These are phyloP conservation scores for Tolypeutes matacus DNA, from an alignment of 2,797 vertebrate species.

Conservation along the genomic window DNA sequence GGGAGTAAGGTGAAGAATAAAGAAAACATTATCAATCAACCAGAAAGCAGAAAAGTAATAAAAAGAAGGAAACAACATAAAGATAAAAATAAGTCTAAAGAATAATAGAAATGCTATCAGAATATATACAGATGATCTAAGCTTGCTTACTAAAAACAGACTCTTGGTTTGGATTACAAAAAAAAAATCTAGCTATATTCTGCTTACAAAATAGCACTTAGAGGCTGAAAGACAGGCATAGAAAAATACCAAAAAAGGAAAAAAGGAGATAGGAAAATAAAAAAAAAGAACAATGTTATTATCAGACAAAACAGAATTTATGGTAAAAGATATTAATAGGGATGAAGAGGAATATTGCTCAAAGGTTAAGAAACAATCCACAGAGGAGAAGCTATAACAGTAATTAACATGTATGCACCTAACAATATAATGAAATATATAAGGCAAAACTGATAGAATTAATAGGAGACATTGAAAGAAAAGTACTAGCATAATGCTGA, in stretches of 20 bases:
- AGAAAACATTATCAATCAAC: neutral
- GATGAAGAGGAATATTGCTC: neutral
- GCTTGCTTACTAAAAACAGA: neutral
- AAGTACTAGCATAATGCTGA: neutral
- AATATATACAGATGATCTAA: neutral
- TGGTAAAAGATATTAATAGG: neutral
- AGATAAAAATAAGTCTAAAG: neutral
- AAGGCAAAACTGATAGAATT: neutral
- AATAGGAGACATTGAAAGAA: neutral
- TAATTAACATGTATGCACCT: neutral
- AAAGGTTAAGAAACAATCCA: neutral
- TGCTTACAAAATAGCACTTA: neutral
- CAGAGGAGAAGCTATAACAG: neutral
- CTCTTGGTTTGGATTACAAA: neutral
- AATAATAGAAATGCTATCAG: neutral
- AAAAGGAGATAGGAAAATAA: neutral
- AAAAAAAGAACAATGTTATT: neutral
- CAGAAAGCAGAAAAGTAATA: neutral
- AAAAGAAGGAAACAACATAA: neutral
- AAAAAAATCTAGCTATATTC: neutral
- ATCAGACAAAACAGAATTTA: neutral
- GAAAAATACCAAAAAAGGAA: neutral
- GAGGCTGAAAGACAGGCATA: neutral
- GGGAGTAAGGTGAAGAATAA: neutral
- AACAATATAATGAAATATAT: constrained; percentile 1